Evolutionary conservation across 2,888 invertebrate species (phyloP).

Genomic region (Deilephila porcellus): DNA sequence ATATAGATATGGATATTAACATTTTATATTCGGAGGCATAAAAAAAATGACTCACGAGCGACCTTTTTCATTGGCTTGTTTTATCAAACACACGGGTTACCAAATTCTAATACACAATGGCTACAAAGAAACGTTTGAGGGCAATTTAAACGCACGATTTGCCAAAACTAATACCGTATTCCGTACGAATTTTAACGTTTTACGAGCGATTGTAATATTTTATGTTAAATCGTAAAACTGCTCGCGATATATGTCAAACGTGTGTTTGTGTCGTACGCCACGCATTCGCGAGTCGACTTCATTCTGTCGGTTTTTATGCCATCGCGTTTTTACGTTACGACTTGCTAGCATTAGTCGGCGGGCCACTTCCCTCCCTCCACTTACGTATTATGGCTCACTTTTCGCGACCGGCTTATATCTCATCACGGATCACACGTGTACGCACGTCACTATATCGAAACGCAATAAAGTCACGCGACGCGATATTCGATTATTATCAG

Average conservation of each 20-base stretch:
- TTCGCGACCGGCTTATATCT: conserved; percentile 40
- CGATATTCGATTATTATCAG: conserved; percentile 62
- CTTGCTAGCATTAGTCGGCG: conserved; percentile 47
- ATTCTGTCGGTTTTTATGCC: conserved; percentile 52
- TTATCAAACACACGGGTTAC: conserved; percentile 19
- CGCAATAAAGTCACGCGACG: conserved; percentile 42
- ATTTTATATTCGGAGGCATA: too few species aligned
- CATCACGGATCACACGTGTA: conserved; percentile 25
- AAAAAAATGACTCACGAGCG: too few species aligned
- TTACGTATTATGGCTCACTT: conserved; percentile 39
- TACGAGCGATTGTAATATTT: conserved; percentile 71
- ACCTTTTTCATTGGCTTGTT: conserved; percentile 24
- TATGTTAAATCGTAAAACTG: conserved; percentile 68
- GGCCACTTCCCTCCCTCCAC: conserved; percentile 41
- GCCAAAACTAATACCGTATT: conserved; percentile 49
- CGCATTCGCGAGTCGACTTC: conserved; percentile 58
- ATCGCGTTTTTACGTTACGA: conserved; percentile 52
- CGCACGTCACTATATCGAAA: conserved; percentile 39
- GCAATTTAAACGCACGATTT: conserved; percentile 43
- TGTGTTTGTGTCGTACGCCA: conserved; percentile 60
- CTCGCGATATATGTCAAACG: conserved; percentile 66
- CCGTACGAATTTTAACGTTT: conserved; percentile 63
- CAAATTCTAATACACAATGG: conserved; percentile 19
- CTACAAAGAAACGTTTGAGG: conserved; percentile 36
- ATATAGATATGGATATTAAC: too few species aligned